Conservation (phyloP, 2,888 invertebrate species). For the Agrotis exclamationis region DNA sequence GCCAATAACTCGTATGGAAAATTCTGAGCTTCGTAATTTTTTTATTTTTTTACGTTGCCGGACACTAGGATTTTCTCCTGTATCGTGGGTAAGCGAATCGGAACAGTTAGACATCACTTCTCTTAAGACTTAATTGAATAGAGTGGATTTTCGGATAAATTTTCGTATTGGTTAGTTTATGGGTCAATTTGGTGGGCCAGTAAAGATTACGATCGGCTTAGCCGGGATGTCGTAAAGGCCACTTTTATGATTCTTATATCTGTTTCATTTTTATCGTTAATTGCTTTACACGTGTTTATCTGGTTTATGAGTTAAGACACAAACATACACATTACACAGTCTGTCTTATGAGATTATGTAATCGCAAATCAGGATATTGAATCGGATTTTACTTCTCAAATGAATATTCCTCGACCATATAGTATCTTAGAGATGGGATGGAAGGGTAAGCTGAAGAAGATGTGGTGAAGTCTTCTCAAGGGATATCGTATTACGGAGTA, state of each 20-base stretch:
- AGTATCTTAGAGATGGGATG: not conserved
- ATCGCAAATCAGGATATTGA: conserved; percentile 4
- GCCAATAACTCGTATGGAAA: too few species aligned
- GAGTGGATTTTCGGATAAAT: conserved; percentile 16
- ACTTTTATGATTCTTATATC: conserved; percentile 42
- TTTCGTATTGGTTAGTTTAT: conserved; percentile 42
- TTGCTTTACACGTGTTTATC: conserved; percentile 30
- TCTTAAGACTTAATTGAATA: not conserved
- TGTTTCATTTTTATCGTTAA: conserved; percentile 31
- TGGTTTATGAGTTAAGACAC: not conserved
- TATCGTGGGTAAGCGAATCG: too few species aligned
- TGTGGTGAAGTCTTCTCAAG: too few species aligned
- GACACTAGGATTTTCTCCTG: too few species aligned
- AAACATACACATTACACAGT: not conserved
- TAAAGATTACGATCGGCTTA: conserved; percentile 51
- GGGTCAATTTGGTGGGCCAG: conserved; percentile 45
- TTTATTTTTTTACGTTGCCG: too few species aligned
- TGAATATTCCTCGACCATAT: too few species aligned
- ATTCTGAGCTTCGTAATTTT: too few species aligned
- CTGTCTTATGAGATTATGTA: not conserved
- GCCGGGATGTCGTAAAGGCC: conserved; percentile 27
- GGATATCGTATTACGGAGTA: too few species aligned
- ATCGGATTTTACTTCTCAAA: not conserved
- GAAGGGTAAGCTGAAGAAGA: too few species aligned
- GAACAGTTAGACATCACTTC: not conserved